A percentile compares a stretch with the other conserved stretches of the same genome.
phyloP scores from a whole-genome alignment of 1,140 invertebrate species.

The Zeugodacus cucurbitae region DNA sequence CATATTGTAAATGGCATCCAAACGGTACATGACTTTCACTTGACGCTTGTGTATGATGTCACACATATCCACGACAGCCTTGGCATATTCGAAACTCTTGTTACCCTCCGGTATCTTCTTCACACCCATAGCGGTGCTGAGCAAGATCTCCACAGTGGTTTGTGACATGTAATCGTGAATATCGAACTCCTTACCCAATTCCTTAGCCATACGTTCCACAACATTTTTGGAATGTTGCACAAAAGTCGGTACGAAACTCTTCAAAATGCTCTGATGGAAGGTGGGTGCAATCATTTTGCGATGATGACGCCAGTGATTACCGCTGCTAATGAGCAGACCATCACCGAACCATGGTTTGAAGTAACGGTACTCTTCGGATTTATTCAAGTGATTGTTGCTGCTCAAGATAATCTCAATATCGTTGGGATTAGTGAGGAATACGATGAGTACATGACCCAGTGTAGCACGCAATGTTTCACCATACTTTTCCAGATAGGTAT shows the following conservation, averaged over 20 bases:
- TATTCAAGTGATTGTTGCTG: conserved; percentile 80
- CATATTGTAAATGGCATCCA: conserved; percentile 70
- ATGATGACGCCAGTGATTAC: conserved; percentile 82
- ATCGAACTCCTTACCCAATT: conserved; percentile 76
- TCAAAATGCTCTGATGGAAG: conserved; percentile 89
- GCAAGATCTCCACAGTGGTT: conserved; percentile 85
- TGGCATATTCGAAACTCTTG: conserved; percentile 74
- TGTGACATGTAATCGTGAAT: conserved; percentile 84
- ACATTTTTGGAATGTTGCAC: conserved; percentile 81
- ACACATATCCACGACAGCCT: conserved; percentile 78
- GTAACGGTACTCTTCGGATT: conserved; percentile 79
- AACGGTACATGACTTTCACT: conserved; percentile 70
- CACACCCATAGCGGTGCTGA: conserved; percentile 79
- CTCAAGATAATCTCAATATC: conserved; percentile 76
- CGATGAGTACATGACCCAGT: conserved; percentile 71
- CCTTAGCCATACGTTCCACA: conserved; percentile 72
- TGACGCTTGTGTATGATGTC: conserved; percentile 74
- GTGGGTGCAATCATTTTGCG: conserved; percentile 90
- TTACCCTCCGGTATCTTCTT: conserved; percentile 70
- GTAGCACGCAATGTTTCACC: conserved; percentile 70
- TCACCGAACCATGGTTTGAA: conserved; percentile 89
- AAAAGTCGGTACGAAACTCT: conserved; percentile 87
- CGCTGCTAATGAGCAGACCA: conserved; percentile 82
- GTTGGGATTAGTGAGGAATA: conserved; percentile 71
- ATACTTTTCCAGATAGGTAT: not conserved